These are phyloP conservation scores for Sabatieria punctata DNA, from an alignment of 2,888 invertebrate genomes.

Conservation along the genomic window DNA sequence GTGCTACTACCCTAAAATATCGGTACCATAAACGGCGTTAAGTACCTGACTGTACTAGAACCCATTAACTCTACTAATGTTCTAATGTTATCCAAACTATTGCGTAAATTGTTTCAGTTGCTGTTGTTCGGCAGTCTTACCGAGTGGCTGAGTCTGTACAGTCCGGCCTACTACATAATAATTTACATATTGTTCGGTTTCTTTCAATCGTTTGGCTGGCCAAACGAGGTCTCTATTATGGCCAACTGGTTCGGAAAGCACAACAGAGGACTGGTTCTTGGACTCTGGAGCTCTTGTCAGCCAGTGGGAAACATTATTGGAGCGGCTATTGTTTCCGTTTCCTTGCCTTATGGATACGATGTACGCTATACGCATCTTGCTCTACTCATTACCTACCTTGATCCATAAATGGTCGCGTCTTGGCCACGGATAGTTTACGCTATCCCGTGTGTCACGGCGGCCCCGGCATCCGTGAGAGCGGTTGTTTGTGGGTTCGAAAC, in stretches of 20 bases:
- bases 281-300: constrained; percentile 40
- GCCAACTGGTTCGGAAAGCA: constrained; percentile 38
- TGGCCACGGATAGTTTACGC: too few relatives aligned
- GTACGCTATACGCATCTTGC: constrained; percentile 23
- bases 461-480: too few relatives aligned
- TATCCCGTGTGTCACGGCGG: too few relatives aligned
- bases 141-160: constrained; percentile 35
- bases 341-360: constrained; percentile 37
- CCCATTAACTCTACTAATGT: too few relatives aligned
- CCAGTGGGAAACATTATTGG: constrained; percentile 40
- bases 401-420: constrained; percentile 8
- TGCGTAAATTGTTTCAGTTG: constrained; percentile 28
- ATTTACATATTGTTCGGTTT: constrained; percentile 38
- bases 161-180: constrained; percentile 32
- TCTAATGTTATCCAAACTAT: too few relatives aligned
- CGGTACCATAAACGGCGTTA: too few relatives aligned
- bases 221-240: constrained; percentile 33
- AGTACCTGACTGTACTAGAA: too few relatives aligned
- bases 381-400: background rate
- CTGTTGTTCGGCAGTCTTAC: constrained; percentile 37
- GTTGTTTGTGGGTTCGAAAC: too few relatives aligned
- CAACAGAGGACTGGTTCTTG: constrained; percentile 38
- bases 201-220: constrained; percentile 39
- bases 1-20: too few relatives aligned
- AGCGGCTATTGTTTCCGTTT: constrained; percentile 33